Conservation (phyloP, 2,113 vertebrate genomes). For the Macrotis lagotis region DNA sequence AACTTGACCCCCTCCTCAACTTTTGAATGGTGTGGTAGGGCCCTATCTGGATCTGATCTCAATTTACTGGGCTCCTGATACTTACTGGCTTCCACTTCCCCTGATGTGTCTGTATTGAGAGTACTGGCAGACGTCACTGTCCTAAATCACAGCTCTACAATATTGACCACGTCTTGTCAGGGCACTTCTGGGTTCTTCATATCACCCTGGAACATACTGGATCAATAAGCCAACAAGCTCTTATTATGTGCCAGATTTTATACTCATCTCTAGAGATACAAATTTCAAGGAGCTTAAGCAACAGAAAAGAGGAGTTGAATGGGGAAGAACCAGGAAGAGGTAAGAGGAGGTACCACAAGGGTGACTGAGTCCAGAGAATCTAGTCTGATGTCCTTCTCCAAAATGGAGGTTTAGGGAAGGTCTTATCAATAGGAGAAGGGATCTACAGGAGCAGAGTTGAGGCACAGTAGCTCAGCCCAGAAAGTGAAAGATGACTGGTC, state of each 20-base stretch:
- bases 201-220: not conserved
- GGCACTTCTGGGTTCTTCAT: not conserved
- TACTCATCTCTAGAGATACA: not conserved
- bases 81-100: not conserved
- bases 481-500: not conserved
- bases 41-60: not conserved
- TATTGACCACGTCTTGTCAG: not conserved
- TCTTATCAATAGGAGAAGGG: not conserved
- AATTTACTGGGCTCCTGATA: not conserved
- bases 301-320: too few relatives aligned
- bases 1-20: not conserved
- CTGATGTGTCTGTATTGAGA: not conserved
- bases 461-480: not conserved
- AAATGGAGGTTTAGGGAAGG: not conserved
- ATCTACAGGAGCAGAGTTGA: not conserved
- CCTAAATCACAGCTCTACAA: not conserved
- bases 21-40: not conserved
- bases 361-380: not conserved
- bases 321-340: too few relatives aligned
- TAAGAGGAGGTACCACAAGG: not conserved
- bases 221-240: not conserved
- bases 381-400: not conserved
- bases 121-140: not conserved
- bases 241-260: not conserved
- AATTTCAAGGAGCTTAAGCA: too few relatives aligned